These are phyloP conservation scores for Coregonus sp. DNA, from an alignment of 2,797 vertebrate genomes.

Conservation along the genomic window DNA sequence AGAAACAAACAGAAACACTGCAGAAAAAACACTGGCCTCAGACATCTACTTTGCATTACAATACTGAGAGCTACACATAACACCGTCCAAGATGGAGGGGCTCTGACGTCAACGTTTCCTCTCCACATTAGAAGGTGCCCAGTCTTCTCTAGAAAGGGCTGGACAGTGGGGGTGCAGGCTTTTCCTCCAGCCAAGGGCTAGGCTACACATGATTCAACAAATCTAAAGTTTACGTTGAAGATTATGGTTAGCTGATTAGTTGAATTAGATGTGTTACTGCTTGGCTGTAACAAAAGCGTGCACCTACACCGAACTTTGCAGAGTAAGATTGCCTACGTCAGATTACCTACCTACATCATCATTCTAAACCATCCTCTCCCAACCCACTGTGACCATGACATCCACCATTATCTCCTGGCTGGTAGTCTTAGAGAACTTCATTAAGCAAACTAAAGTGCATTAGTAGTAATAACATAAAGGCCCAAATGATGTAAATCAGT, in stretches of 20 bases:
- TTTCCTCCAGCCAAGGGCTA: not conserved
- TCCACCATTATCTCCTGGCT: not conserved
- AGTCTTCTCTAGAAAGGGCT: not conserved
- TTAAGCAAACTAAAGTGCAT: not conserved
- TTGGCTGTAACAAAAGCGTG: not conserved
- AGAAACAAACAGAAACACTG: conserved; percentile 4
- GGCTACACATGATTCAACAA: not conserved
- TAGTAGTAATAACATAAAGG: not conserved
- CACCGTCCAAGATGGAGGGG: not conserved
- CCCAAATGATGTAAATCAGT: not conserved
- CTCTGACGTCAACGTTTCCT: not conserved
- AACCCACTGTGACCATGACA: not conserved
- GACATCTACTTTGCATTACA: conserved; percentile 2
- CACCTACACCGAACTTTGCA: not conserved
- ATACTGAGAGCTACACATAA: not conserved
- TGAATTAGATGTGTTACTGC: not conserved
- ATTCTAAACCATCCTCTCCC: too few relatives aligned
- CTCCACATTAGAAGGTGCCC: not conserved
- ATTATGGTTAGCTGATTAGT: not conserved
- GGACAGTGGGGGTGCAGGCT: not conserved
- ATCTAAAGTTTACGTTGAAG: not conserved
- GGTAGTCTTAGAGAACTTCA: not conserved
- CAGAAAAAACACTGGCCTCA: not conserved
- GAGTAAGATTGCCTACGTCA: not conserved
- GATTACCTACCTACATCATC: not conserved